phyloP scores from a whole-genome alignment of 1,140 invertebrate genomes.

The Drosophila equinoxialis region DNA sequence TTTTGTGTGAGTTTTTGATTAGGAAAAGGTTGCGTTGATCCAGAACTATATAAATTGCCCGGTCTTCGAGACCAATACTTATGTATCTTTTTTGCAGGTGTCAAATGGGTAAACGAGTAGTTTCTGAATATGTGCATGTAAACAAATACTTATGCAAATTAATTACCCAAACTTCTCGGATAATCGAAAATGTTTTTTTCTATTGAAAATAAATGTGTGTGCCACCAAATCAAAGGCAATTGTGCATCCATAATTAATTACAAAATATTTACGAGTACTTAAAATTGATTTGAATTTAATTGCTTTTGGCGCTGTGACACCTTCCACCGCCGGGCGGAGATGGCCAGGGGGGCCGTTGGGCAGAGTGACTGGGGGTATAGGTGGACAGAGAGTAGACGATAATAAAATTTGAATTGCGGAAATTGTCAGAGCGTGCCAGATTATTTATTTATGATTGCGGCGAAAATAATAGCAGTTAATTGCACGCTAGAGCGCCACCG shows the following conservation, averaged over 20 bases:
- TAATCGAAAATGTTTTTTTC: conserved; percentile 43
- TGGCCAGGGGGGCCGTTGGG: not conserved
- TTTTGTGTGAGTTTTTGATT: no score
- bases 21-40: no score
- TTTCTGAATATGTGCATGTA: not conserved
- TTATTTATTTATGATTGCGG: conserved; percentile 83
- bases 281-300: conserved; percentile 83
- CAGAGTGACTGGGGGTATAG: not conserved
- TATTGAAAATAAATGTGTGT: conserved; percentile 34
- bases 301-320: conserved; percentile 47
- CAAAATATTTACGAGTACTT: conserved; percentile 81
- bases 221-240: conserved; percentile 57
- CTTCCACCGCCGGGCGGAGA: not conserved
- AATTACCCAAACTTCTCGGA: conserved; percentile 43
- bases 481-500: conserved; percentile 62
- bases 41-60: no score
- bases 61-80: not conserved
- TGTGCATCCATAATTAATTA: conserved; percentile 75
- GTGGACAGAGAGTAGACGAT: conserved; percentile 30
- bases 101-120: no score
- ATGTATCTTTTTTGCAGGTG: not conserved
- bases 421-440: conserved; percentile 73
- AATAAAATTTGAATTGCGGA: conserved; percentile 77
- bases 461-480: conserved; percentile 82
- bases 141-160: conserved; percentile 32